Evolutionary conservation across 1,140 invertebrate species (phyloP).

Genomic region (Phymorhynchus buccinoides): DNA sequence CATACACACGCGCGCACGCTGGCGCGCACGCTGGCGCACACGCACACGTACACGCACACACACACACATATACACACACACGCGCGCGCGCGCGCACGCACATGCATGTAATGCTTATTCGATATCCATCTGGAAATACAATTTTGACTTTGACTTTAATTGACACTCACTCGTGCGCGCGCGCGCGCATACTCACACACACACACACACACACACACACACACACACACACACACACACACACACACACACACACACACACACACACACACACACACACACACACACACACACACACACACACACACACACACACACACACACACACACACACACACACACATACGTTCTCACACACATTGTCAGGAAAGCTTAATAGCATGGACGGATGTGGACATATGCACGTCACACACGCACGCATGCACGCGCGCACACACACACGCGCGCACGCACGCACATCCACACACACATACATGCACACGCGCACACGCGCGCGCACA

Average conservation of each 20-base stretch:
- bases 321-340: conserved; percentile 7
- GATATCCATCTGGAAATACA: no score
- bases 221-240: not conserved
- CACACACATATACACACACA: no score
- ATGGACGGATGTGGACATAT: not conserved
- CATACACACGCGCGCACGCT: not conserved
- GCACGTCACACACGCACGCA: not conserved
- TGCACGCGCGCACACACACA: conserved; percentile 10
- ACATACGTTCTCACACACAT: not conserved
- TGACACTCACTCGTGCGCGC: no score
- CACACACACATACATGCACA: conserved; percentile 10
- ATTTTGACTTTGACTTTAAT: no score
- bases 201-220: conserved; percentile 16
- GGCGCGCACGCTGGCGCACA: not conserved
- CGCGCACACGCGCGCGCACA: conserved; percentile 10
- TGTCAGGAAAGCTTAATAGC: no score
- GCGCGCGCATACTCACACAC: not conserved
- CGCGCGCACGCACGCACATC: not conserved
- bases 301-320: not conserved
- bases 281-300: not conserved
- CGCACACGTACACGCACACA: not conserved
- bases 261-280: not conserved
- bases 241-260: not conserved
- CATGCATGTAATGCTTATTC: no score
- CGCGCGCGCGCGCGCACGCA: not conserved